Base-by-base conservation (phyloP, 2,113 vertebrate species). In the Axis porcinus region DNA sequence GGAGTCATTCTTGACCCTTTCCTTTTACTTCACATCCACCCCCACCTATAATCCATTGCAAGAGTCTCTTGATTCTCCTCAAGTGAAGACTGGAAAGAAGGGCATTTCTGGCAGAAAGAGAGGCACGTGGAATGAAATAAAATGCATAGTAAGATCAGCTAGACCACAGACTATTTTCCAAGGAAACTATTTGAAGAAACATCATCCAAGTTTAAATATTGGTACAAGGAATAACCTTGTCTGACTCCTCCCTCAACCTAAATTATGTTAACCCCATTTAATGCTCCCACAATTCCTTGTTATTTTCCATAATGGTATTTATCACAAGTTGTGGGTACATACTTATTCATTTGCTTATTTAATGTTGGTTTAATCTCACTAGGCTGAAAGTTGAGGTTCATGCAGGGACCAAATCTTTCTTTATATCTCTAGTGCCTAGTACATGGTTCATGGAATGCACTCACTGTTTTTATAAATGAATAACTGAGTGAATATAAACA, bases 401-500 rank as follows among this genome's bases (percentile, higher is more conserved):
- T 78, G 2, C 54, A 89, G 8, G 21, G 47, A 52, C 17, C 5
- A 82, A 47, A 28, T 47, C 52, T 88, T 84, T 62, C 8, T 89
- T 92, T 86, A 21, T 94, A 40, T 76, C 15, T 97, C 50, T 93
- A 93, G 52, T 62, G 85, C 28, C 28, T 58, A 50, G 52, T 97
- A 21, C 30, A 43, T 82, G 27, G 11, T 5, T 82, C 27, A 36
- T 58, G 78, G 28, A 91, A 96, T 21, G 2, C 67, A 50, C n/a
- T 82, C 67, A 94, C 23, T 93, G 12, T 76, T 81, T 90, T 90
- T 9, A 62, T n/a, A 47, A 86, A 60, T 89, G n/a, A 91, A 55
- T 96, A 95, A 33, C 40, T 57, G 70, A 84, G 19, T 43, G 40
- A 87, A 50, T 90, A 87, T 62, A 94, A 94, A 91, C 54, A 91